Evolutionary conservation across 2,797 vertebrate genomes (phyloP).

Genomic region (Chaetophractus vellerosus): DNA sequence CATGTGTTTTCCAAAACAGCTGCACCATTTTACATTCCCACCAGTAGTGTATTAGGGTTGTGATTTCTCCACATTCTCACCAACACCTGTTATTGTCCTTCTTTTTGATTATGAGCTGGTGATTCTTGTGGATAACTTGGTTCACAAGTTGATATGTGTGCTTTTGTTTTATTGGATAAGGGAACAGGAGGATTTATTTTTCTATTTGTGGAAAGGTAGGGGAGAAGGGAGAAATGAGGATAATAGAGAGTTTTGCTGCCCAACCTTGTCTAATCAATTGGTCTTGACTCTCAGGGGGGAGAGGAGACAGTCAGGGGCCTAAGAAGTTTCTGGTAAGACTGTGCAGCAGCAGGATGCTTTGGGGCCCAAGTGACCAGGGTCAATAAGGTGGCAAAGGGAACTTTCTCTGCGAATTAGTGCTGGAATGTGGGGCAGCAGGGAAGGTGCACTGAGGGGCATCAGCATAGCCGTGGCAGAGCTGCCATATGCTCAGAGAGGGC

Average conservation of each 20-base stretch:
- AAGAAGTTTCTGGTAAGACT: background rate
- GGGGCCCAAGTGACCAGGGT: background rate
- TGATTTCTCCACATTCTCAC: background rate
- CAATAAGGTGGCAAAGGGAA: background rate
- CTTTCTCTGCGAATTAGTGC: background rate
- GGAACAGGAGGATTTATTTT: slow-evolving; percentile 13
- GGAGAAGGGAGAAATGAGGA: background rate
- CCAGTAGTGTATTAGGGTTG: background rate
- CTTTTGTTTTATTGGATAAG: background rate
- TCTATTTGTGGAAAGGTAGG: background rate
- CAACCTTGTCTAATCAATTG: background rate
- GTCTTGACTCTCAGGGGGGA: background rate
- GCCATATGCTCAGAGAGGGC: background rate
- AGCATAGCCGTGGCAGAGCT: background rate
- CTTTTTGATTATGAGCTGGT: background rate
- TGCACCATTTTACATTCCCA: background rate
- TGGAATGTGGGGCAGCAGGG: background rate
- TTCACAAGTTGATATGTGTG: background rate
- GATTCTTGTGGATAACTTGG: background rate
- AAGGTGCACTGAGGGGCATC: background rate
- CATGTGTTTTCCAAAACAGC: background rate
- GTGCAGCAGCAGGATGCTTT: background rate
- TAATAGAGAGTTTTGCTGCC: background rate
- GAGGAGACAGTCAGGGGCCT: background rate
- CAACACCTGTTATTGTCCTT: background rate